Evolutionary conservation across 64 coral and sea anemone genomes (phyloP).

Genomic region (Cladopsammia gracilis): DNA sequence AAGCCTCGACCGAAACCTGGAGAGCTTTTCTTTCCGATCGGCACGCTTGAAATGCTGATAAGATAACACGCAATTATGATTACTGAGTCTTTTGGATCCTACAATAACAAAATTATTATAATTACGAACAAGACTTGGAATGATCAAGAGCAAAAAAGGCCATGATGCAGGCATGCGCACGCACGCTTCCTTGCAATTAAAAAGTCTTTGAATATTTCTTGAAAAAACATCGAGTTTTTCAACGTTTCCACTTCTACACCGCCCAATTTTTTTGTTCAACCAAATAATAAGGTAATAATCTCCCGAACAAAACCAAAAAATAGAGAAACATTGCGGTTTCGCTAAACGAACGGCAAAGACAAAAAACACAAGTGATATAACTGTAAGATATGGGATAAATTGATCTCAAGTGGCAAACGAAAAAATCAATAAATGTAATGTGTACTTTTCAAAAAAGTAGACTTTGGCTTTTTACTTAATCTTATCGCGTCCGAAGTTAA

Average conservation of each 20-base stretch:
- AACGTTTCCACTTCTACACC: too few relatives aligned
- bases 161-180: neutral
- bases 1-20: neutral
- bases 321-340: too few relatives aligned
- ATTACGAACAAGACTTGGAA: neutral
- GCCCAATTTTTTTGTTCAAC: too few relatives aligned
- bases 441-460: neutral
- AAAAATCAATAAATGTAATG: neutral
- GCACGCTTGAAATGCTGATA: conserved; percentile 27
- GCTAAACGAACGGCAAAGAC: too few relatives aligned
- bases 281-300: too few relatives aligned
- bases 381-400: neutral
- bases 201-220: neutral
- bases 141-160: neutral
- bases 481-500: too few relatives aligned
- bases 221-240: too few relatives aligned
- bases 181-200: too few relatives aligned
- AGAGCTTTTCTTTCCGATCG: conserved; percentile 27
- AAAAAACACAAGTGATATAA: neutral
- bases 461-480: neutral
- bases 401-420: neutral
- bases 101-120: conserved; percentile 36
- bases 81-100: neutral
- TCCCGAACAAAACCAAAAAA: too few relatives aligned
- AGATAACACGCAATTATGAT: conserved; percentile 31